Base-by-base conservation (phyloP, 1,140 invertebrate species). In the Papilio xuthus region DNA sequence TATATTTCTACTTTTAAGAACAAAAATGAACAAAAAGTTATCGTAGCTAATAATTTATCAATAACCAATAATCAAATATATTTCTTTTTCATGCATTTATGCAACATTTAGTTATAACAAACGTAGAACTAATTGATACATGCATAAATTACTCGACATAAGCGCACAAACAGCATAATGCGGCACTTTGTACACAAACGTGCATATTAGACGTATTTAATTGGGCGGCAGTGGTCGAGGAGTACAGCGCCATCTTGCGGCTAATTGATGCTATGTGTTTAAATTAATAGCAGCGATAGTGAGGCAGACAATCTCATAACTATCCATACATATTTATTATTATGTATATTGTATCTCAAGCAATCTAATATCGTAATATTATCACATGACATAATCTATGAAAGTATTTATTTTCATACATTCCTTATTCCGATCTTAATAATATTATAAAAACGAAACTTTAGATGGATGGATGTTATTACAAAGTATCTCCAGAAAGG, bases 251-350 rank as follows among this genome's bases (percentile, higher is more conserved):
- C 82, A 86, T 85, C 84, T 81, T 76, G 78, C 85, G 84, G 85
- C 83, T 88, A 86, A 90, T 88, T 90, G 84, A 84, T 82, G 84
- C 83, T 84, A 85, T 88, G 83, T 87, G 84, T 88, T 89, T 89
- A 87, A 89, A 89, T 88, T 90, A 87, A 89, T 89, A 87, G 84
- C 85, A 80, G 84, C 82, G 82, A 85, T 83, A 79, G 81, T 74
- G 75, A 79, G 77, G 37, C 56, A 74, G 81, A 73, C 81, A 81
- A 79, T 56, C 71, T 69, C 69, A n/a, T 77, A 69, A 44, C 13
- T 80, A 73, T 74, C 70, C 75, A 80, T 78, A 75, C 80, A 81
- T 77, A 84, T 84, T 83, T 85, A 80, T 4, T 37, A 37, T 3
- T 37, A 37, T 37, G 32, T 37, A 37, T 37, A 37, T 37, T 37